Evolutionary conservation across 2,797 vertebrate species (phyloP), one percentile per base, ranked within the genome.

Genomic region (Parauchenoglanis ngamensis): DNA sequence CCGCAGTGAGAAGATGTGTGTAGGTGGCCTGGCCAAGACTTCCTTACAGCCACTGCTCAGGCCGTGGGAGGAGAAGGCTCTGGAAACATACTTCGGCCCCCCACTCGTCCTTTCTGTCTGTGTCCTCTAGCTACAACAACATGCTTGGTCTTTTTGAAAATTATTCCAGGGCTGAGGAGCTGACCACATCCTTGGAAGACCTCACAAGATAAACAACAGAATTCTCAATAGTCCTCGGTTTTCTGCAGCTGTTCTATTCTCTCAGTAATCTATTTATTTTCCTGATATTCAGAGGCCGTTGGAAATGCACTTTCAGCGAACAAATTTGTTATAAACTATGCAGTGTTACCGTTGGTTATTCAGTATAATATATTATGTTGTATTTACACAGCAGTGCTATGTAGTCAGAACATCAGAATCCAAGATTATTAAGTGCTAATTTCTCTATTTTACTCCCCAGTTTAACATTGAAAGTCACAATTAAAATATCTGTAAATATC

Each of bases 121-220:
- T 86, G 35, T 89, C 80, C 80, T 83, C 73, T 73, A 87, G 79
- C 80, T 84, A 57, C 92, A 94, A 92, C 91, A 91, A 90, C 92
- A 93, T 92, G 92, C 92, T 93, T 92, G 92, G 91, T 93, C 91
- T 90, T 87, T 86, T 87, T 87, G 23, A 82, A 85, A 85, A 79
- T 85, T 80, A 70, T 86, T 28, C 93, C 91, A 93, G 94, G 90
- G 92, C 93, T 93, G 94, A 95, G 93, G 92, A 94, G 93, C 92
- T 93, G 92, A 94, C 94, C 94, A 94, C 94, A 94, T 96, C 94
- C 93, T 94, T 92, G 92, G 92, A 95, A 94, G 94, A 95, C 92
- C 93, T 94, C 92, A 93, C 93, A 95, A 94, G 93, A 94, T 93
- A 95, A 94, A 95, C 95, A 96, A 96, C 94, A 94, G 93, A 94